These are phyloP conservation scores for Sipha maydis DNA, from an alignment of 2,888 invertebrate species.

Conservation along the genomic window DNA sequence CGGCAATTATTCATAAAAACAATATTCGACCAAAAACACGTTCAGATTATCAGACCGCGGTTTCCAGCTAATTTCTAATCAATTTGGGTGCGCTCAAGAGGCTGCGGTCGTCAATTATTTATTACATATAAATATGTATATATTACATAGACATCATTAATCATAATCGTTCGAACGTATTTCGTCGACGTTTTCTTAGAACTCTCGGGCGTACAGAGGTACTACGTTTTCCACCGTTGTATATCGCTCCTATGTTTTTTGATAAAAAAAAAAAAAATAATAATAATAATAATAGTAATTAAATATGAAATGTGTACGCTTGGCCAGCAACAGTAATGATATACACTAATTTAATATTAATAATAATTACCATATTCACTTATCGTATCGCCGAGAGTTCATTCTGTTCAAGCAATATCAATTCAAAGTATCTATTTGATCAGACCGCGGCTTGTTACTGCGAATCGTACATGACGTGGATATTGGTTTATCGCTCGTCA, in stretches of 20 bases:
- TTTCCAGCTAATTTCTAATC: slow-evolving; percentile 41
- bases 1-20: neutral
- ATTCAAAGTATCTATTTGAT: slow-evolving; percentile 27
- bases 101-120: neutral
- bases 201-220: neutral
- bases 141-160: neutral
- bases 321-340: no score
- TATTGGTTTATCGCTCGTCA: slow-evolving; percentile 44
- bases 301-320: no score
- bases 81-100: slow-evolving; percentile 32
- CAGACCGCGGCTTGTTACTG: neutral
- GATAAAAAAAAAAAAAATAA: neutral
- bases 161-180: neutral
- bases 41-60: neutral
- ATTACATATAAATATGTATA: neutral
- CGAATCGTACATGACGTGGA: neutral
- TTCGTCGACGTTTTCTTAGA: neutral
- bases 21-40: neutral
- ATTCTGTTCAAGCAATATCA: neutral
- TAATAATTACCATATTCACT: neutral
- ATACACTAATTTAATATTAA: neutral
- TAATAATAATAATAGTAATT: neutral
- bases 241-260: no score
- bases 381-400: neutral
- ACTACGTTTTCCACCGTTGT: neutral